Evolutionary conservation across 2,797 vertebrate genomes (phyloP), one percentile per base, ranked within the genome.

Genomic region (Heteromormyrus szaboi): DNA sequence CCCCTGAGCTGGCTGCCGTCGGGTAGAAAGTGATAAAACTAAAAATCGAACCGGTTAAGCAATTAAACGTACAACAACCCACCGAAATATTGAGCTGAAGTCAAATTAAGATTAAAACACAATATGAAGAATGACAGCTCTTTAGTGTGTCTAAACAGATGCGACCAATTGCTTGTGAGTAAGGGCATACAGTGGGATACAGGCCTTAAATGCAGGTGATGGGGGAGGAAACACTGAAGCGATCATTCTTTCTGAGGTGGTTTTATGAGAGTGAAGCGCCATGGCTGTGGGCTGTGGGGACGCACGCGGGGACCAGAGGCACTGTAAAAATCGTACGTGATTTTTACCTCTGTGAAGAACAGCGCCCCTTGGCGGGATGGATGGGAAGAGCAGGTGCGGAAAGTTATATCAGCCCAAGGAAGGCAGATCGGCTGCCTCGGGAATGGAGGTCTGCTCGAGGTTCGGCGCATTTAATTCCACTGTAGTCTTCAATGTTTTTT

Each of bases 381-480:
- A 29, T n/a, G 17, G 29, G 4, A 76, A 19, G 17, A 46, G 50
- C 9, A 6, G 44, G 37, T 46, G 8, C 7, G n/a, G 46, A 41
- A 51, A 83, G 14, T 9, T 14, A 37, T 46, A 83, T 22, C 37
- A 22, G 79, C 37, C 3, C 37, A 19, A 37, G 33, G 2, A 46
- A 7, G n/a, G 48, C 46, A 50, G 37, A 9, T 2, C 11, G 2
- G 72, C 33, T 17, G 29, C 29, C 2, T 41, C 33, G 14, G 4
- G 37, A 25, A 4, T 0, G 62, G 11, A 1, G 62, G 25, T 68
- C 62, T 3, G 62, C 11, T 33, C 4, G 3, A 33, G 11, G 7
- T 83, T 48, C 6, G 7, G 6, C 6, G 33, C 33, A 2, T 19
- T 81, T 81, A 92, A 93, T 90, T 87, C 87, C 65, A 89, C 91